Evolutionary conservation across 2,113 vertebrate genomes (phyloP).

Genomic region (Capreolus pygargus): DNA sequence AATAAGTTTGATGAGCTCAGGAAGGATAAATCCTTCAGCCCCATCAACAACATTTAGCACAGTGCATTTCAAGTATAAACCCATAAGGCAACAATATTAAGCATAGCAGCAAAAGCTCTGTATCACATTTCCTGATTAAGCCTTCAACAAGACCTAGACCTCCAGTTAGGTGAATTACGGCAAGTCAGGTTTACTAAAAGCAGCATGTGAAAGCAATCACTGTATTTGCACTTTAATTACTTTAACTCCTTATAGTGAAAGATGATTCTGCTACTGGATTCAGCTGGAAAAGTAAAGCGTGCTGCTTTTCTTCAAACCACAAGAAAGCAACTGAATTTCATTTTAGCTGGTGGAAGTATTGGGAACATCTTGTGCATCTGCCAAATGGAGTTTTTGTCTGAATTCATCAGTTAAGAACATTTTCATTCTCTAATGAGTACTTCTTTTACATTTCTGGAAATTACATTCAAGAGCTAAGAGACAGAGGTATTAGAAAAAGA

Average conservation of each 20-base stretch:
- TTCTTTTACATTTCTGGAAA: conserved; percentile 1
- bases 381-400: conserved; percentile 96
- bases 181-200: conserved; percentile 53
- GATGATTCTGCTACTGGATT: conserved; percentile 62
- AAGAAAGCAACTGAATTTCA: background rate
- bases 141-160: conserved; percentile 19
- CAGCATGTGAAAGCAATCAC: conserved; percentile 62
- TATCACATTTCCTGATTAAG: background rate
- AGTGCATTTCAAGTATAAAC: conserved; percentile 63
- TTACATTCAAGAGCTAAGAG: background rate
- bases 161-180: conserved; percentile 16
- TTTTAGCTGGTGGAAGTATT: conserved; percentile 86
- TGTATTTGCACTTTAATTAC: conserved; percentile 59
- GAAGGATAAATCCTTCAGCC: conserved; percentile 6
- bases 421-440: background rate
- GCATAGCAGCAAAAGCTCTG: conserved; percentile 49
- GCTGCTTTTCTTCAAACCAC: conserved; percentile 17
- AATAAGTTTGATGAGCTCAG: background rate
- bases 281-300: conserved; percentile 57
- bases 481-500: background rate
- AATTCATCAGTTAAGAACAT: conserved; percentile 81
- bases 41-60: conserved; percentile 27
- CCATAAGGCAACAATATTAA: conserved; percentile 80
- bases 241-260: conserved; percentile 58
- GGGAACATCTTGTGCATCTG: conserved; percentile 93